phyloP scores from a whole-genome alignment of 2,888 invertebrate species.

The Scaptomyza caliginosa region DNA sequence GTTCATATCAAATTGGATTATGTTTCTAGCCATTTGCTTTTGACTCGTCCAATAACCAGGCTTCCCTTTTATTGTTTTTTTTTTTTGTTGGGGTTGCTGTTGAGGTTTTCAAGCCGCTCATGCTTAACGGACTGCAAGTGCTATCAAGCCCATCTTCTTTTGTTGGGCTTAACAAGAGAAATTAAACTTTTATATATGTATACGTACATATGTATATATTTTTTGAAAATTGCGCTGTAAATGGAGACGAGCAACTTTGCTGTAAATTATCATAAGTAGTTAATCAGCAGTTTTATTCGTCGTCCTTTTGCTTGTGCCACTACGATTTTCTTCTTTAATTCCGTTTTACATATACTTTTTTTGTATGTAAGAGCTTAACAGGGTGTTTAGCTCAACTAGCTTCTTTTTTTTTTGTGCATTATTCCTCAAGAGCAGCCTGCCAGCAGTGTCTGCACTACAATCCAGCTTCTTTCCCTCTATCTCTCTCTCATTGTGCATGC shows the following conservation, averaged over 20 bases:
- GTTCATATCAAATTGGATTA: slow-evolving; percentile 33
- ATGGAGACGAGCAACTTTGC: slow-evolving; percentile 7
- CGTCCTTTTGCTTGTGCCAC: background rate
- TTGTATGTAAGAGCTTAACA: slow-evolving; percentile 7
- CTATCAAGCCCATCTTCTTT: background rate
- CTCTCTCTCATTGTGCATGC: slow-evolving; percentile 32
- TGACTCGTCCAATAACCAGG: background rate
- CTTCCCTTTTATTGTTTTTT: background rate
- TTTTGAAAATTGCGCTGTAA: slow-evolving; percentile 2
- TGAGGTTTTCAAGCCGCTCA: background rate
- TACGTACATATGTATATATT: background rate
- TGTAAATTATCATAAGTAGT: slow-evolving; percentile 17
- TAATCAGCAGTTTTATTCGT: slow-evolving; percentile 8
- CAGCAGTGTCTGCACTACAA: slow-evolving; percentile 2
- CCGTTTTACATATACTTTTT: background rate
- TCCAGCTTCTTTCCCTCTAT: background rate
- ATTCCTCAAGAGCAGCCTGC: background rate
- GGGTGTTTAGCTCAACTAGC: background rate
- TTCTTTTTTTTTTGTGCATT: background rate
- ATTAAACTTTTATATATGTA: background rate
- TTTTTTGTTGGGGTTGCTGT: background rate
- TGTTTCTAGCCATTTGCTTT: slow-evolving; percentile 15
- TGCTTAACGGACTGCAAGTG: slow-evolving; percentile 6
- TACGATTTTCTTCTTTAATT: background rate
- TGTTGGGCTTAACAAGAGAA: background rate